These are phyloP conservation scores for Xylocopa sonorina DNA, from an alignment of 1,140 invertebrate species.

Conservation along the genomic window DNA sequence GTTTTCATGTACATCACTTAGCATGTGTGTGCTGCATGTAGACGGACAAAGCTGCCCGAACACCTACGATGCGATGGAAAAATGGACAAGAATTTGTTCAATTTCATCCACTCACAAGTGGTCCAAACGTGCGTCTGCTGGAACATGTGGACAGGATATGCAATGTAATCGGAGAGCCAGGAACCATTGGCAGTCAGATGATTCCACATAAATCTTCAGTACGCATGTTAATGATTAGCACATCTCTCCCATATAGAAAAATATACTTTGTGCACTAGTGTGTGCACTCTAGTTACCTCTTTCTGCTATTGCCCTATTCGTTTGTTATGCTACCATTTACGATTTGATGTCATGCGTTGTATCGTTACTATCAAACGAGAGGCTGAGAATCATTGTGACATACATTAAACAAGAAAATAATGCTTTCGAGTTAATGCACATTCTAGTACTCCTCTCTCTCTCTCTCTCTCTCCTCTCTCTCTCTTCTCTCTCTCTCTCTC, in stretches of 20 bases:
- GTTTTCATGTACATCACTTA: conserved; percentile 77
- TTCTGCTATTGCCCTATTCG: background rate
- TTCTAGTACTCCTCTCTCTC: no score
- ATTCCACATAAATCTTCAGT: conserved; percentile 75
- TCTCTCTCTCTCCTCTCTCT: no score
- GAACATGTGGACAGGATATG: conserved; percentile 77
- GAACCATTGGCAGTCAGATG: conserved; percentile 73
- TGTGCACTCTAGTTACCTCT: background rate
- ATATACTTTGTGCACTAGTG: background rate
- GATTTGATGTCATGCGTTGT: background rate
- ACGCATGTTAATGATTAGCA: conserved; percentile 79
- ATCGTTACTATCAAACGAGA: background rate
- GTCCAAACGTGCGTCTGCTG: conserved; percentile 76
- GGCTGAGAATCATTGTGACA: no score
- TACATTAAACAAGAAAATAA: no score
- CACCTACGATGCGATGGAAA: conserved; percentile 76
- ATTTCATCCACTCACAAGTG: conserved; percentile 75
- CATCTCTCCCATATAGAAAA: conserved; percentile 29
- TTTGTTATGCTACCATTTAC: background rate
- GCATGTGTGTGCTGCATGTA: conserved; percentile 82
- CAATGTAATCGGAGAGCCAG: conserved; percentile 74
- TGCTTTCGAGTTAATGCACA: no score
- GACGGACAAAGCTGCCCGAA: conserved; percentile 75
- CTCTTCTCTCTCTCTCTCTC: no score
- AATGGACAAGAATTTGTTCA: conserved; percentile 79